Evolutionary conservation across 2,797 vertebrate species (phyloP), one percentile per base, ranked within the genome.

Genomic region (Hyperoplus lanceolatus): DNA sequence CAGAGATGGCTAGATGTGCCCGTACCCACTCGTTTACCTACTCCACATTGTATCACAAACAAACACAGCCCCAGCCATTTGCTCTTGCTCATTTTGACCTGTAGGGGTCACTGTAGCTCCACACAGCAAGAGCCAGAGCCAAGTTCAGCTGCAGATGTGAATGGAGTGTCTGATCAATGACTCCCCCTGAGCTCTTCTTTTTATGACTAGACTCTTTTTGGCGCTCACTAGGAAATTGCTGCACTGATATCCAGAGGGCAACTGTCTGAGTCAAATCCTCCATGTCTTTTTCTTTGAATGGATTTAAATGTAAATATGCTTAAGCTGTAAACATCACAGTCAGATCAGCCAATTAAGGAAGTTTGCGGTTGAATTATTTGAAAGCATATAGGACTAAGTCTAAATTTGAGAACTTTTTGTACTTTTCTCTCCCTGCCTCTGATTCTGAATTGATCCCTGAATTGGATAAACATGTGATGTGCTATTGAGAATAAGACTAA

Each of bases 41-140:
- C 13, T 39, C 29, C 18, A 73, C 16, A 3, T 38, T 71, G 3
- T 45, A 11, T 62, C 5, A 29, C 29, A 15, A 7, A 49, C 51
- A 45, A 38, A 68, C 14, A n/a, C 10, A 57, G 21, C 39, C 16
- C 16, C n/a, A 53, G 49, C 42, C 75, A 13, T 39, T 41, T n/a
- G 50, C 42, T 62, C 0, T 70, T 29, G 0, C 14, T 15, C 6
- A 18, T 13, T 45, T 8, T 41, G 60, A 55, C 86, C 95, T 93
- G 66, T 93, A 93, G 95, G 93, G 88, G 94, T 85, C 95, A 69
- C 89, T 93, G 73, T 81, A 75, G 75, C 79, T 92, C 92, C 90
- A 94, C 72, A 66, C 29, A 29, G 29, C 29, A 29, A 29, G 29
- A 29, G 21, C 38, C 11, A 45, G 54, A 80, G 49, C 70, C 77